Conservation (phyloP, 2,797 vertebrate genomes). For the Eulemur albifrons region DNA sequence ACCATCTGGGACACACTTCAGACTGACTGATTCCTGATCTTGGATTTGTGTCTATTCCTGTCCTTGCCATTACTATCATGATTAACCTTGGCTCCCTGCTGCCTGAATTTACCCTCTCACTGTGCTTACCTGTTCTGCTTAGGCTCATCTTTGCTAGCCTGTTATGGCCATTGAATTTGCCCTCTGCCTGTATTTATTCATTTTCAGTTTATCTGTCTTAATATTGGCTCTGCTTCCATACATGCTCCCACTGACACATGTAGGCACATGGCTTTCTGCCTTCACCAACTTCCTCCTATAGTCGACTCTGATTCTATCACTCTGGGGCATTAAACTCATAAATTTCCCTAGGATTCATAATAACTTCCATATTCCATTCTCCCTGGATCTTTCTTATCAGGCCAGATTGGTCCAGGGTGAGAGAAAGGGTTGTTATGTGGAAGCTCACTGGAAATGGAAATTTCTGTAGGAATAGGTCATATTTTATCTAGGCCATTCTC, state of each 20-base stretch:
- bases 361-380: background rate
- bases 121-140: background rate
- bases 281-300: background rate
- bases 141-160: background rate
- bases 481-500: background rate
- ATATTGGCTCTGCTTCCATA: background rate
- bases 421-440: background rate
- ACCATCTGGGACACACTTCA: background rate
- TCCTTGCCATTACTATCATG: background rate
- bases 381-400: background rate
- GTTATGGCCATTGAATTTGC: background rate
- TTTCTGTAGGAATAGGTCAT: background rate
- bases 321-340: background rate
- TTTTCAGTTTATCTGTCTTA: conserved; percentile 5
- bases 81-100: background rate
- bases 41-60: background rate
- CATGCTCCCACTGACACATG: background rate
- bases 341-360: background rate
- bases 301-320: background rate
- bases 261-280: background rate
- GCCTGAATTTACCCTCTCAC: background rate
- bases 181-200: background rate
- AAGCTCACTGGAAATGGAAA: background rate
- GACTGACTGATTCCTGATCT: background rate
- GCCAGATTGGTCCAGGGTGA: background rate